Percentiles rank a stretch among this genome's conserved stretches.
These are phyloP conservation scores for Thalassarche chlororhynchos DNA, from an alignment of 2,113 vertebrate species.

Conservation along the genomic window DNA sequence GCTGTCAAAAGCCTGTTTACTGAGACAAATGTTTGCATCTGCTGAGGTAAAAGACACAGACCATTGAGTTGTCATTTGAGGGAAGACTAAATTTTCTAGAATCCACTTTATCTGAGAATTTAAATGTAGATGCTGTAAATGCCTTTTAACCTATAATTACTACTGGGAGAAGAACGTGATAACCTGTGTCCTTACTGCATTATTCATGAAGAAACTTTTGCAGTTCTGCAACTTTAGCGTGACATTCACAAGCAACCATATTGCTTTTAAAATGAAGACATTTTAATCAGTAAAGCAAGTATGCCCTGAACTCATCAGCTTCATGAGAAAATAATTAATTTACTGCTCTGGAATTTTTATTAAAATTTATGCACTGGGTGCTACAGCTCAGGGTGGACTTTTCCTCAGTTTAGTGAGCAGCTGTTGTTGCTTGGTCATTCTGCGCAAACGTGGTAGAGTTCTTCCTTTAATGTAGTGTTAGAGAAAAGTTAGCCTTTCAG, in stretches of 20 bases:
- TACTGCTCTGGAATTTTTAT: not conserved
- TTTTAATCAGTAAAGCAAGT: not conserved
- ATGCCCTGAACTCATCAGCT: not conserved
- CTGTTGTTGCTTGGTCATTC: not conserved
- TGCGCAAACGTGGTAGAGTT: fast-evolving
- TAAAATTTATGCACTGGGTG: not conserved
- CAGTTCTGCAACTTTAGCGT: not conserved
- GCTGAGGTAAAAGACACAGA: not conserved
- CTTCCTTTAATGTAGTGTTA: not conserved
- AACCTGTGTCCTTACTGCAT: not conserved
- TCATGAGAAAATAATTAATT: not conserved
- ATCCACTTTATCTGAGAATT: not conserved
- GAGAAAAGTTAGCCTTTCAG: not conserved
- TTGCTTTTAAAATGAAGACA: not conserved
- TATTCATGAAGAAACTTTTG: not conserved
- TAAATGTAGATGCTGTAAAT: not conserved
- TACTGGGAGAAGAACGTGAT: not conserved
- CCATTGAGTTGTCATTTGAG: not conserved
- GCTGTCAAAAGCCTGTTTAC: not conserved
- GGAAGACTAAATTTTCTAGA: not conserved
- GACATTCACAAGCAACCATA: not conserved
- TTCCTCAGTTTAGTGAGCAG: not conserved
- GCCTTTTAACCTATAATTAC: not conserved
- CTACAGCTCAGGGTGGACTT: not conserved
- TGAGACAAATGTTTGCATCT: not conserved